phyloP scores from a whole-genome alignment of 2,888 invertebrate species.

The Noctua fimbriata region DNA sequence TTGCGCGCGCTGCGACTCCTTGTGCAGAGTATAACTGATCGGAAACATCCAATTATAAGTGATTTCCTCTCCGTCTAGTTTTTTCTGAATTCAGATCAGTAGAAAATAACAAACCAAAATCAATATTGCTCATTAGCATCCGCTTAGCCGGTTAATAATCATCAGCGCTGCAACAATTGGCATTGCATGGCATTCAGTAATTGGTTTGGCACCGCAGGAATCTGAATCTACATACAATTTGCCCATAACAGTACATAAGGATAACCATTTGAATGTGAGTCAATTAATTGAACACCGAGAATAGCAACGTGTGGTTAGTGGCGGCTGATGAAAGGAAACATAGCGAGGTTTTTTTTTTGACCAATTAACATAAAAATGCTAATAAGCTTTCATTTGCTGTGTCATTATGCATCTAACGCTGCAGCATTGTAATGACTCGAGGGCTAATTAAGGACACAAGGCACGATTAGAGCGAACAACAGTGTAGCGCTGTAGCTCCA shows the following conservation, averaged over 20 bases:
- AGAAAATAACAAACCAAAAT: conserved; percentile 11
- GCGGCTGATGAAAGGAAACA: conserved; percentile 33
- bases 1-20: conserved; percentile 12
- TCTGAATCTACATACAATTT: conserved; percentile 46
- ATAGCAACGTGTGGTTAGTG: conserved; percentile 1
- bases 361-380: conserved; percentile 34
- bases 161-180: too few relatives aligned
- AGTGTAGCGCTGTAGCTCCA: background rate
- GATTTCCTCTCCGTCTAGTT: background rate
- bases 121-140: conserved; percentile 6
- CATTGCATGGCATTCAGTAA: too few relatives aligned
- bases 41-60: conserved; percentile 9
- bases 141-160: conserved; percentile 11
- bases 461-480: background rate
- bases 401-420: conserved; percentile 7
- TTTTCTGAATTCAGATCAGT: background rate
- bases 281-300: conserved; percentile 19
- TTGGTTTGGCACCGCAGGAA: conserved; percentile 27
- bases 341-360: conserved; percentile 17
- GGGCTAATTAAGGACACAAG: background rate
- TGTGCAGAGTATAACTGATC: background rate
- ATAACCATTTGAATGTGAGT: background rate
- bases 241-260: conserved; percentile 25
- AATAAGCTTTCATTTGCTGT: conserved; percentile 1
- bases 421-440: conserved; percentile 7